Percentiles rank a stretch among this genome's conserved stretches.
These are phyloP conservation scores for Diploscapter pachys DNA, from an alignment of 1,140 invertebrate species.

Conservation along the genomic window DNA sequence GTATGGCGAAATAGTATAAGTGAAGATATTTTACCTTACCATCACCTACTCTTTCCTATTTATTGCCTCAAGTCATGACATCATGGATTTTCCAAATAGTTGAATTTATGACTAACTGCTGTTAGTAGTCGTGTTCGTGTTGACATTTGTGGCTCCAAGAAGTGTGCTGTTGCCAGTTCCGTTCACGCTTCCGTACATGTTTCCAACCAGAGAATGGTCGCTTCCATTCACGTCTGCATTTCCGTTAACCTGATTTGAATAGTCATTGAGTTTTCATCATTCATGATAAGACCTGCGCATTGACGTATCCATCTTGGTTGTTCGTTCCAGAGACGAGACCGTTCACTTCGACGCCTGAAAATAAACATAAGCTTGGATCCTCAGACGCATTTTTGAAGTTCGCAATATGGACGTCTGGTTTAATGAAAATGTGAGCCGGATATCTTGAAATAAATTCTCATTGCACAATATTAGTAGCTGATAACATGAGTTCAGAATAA, in stretches of 20 bases:
- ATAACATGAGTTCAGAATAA: too few relatives aligned
- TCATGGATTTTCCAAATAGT: too few relatives aligned
- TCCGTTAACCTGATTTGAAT: conserved; percentile 26
- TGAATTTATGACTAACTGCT: conserved; percentile 20
- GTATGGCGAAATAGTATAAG: too few relatives aligned
- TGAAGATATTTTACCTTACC: too few relatives aligned
- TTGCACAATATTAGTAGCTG: neutral
- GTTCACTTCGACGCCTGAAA: conserved; percentile 36
- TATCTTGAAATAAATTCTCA: neutral
- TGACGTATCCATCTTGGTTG: conserved; percentile 34
- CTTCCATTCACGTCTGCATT: conserved; percentile 27
- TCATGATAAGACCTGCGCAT: conserved; percentile 27
- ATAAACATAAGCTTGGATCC: neutral
- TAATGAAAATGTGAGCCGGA: neutral
- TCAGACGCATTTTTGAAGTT: too few relatives aligned
- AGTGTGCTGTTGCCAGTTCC: conserved; percentile 32
- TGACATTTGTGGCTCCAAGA: conserved; percentile 34
- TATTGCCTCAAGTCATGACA: too few relatives aligned
- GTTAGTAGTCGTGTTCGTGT: conserved; percentile 31
- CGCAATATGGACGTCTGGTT: neutral
- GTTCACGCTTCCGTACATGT: conserved; percentile 36
- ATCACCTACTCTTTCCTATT: too few relatives aligned
- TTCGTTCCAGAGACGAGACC: conserved; percentile 39
- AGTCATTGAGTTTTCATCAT: neutral
- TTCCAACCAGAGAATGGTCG: conserved; percentile 32